Conservation (phyloP, 2,113 vertebrate genomes). For the Ornithorhynchus anatinus region DNA sequence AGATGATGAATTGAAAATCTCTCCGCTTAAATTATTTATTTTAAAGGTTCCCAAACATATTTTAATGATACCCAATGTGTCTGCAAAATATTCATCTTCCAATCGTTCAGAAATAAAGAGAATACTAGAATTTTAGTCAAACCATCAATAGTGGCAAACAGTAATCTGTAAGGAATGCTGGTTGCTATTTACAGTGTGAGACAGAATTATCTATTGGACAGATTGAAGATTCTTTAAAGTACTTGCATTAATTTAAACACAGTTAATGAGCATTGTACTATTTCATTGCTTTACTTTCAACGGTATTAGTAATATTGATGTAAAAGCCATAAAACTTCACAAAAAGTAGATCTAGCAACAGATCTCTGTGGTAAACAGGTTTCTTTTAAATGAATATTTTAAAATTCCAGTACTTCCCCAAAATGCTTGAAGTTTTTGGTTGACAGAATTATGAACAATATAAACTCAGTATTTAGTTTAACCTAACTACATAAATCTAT, state of each 20-base stretch:
- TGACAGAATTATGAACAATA: slow-evolving; percentile 43
- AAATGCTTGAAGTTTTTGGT: slow-evolving; percentile 17
- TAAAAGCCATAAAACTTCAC: slow-evolving; percentile 54
- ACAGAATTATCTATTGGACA: neutral
- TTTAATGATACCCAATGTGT: no score
- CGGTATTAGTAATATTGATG: slow-evolving; percentile 65
- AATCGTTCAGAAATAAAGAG: no score
- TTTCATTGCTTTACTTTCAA: slow-evolving; percentile 56
- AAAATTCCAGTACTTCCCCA: slow-evolving; percentile 1
- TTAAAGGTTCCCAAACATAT: no score
- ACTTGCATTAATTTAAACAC: slow-evolving; percentile 63
- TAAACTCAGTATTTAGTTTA: slow-evolving; percentile 63
- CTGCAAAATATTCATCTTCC: no score
- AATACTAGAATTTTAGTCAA: no score
- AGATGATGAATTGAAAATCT: no score
- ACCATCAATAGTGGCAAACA: no score
- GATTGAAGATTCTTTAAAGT: slow-evolving; percentile 46
- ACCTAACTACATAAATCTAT: slow-evolving; percentile 65
- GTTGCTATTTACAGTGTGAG: neutral
- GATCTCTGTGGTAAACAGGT: slow-evolving; percentile 39
- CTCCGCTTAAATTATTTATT: no score
- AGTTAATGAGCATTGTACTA: slow-evolving; percentile 60
- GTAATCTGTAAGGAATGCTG: no score
- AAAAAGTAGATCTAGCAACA: slow-evolving; percentile 48
- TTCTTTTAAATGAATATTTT: slow-evolving; percentile 46